Conservation (phyloP, 2,888 invertebrate genomes). For the Abrostola triplasia region DNA sequence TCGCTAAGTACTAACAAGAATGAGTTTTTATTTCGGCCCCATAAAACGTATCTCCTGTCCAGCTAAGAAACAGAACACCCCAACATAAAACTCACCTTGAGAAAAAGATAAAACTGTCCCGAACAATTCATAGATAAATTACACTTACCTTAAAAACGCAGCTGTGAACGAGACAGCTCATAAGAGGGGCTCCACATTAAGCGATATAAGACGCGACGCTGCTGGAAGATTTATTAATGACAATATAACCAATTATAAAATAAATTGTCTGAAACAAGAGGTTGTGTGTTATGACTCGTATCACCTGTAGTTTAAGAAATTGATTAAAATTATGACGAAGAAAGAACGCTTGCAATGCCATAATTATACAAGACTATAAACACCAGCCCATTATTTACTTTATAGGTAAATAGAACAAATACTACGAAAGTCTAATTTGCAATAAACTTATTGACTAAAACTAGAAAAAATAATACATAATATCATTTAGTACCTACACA, state of each 20-base stretch:
- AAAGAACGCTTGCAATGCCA: too few species aligned
- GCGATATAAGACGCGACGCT: neutral
- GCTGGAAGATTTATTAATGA: neutral
- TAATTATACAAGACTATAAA: too few species aligned
- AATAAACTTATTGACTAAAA: too few species aligned
- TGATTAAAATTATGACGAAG: too few species aligned
- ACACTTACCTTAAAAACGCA: slow-evolving; percentile 76
- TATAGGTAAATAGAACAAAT: too few species aligned
- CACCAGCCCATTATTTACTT: too few species aligned
- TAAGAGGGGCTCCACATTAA: slow-evolving; percentile 44
- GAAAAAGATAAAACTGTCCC: slow-evolving; percentile 77
- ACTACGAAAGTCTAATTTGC: too few species aligned
- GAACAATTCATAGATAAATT: slow-evolving; percentile 80
- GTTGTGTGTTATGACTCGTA: too few species aligned
- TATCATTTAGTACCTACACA: too few species aligned
- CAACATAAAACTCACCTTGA: slow-evolving; percentile 42
- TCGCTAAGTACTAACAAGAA: slow-evolving; percentile 20
- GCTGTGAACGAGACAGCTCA: slow-evolving; percentile 61
- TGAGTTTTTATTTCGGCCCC: slow-evolving; percentile 29
- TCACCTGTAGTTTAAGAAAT: too few species aligned
- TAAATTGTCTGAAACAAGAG: neutral
- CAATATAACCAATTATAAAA: neutral
- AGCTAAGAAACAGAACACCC: slow-evolving; percentile 61
- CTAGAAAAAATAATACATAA: too few species aligned
- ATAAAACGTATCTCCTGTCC: slow-evolving; percentile 49